Evolutionary conservation across 1,140 invertebrate species (phyloP), one percentile per base, ranked within the genome.

Genomic region (Meteorus sp.): DNA sequence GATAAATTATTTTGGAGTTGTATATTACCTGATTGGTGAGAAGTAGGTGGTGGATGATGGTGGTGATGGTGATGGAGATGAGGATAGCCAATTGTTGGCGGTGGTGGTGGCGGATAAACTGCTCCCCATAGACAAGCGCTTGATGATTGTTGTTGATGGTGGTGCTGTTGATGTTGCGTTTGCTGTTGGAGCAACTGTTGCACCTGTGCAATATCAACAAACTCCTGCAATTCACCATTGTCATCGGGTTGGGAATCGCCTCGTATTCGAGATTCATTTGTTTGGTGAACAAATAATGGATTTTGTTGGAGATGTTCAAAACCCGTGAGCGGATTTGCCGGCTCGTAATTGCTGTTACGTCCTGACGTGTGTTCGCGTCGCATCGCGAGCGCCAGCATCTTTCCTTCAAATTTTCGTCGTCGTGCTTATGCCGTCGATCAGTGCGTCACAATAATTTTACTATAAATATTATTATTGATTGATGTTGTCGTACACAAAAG

Each of bases 351-450:
- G 48, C 58, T 56, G 48, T 61, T 69, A 65, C 76, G 75, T 72
- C 75, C 74, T 65, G 75, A 74, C 66, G 75, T 74, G 62, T 77
- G 76, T 78, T 78, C 76, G 72, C 76, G 76, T 72, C 75, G 74
- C 75, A 78, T 78, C 68, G 76, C 75, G 70, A 77, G 75, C 67
- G 76, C 75, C 75, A 77, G 75, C 76, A 77, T 78, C 71, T 78
- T 78, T 76, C n/a, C n/a, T n/a, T 75, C 67, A 68, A 71, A 62
- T 64, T 61, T 56, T 63, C 60, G 60, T 59, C 55, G 51, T 64
- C 63, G 60, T 50, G n/a, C n/a, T n/a, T n/a, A n/a, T n/a, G n/a
- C n/a, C 41, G 52, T 47, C 31, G 37, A 48, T 19, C 53, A 11
- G 45, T 29, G 45, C 25, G 45, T 48, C 25, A 48, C 45, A 5